A percentile compares a stretch with the other conserved stretches of the same genome.
phyloP scores from a whole-genome alignment of 2,113 vertebrate genomes.

The Sinocyclocheilus grahami region DNA sequence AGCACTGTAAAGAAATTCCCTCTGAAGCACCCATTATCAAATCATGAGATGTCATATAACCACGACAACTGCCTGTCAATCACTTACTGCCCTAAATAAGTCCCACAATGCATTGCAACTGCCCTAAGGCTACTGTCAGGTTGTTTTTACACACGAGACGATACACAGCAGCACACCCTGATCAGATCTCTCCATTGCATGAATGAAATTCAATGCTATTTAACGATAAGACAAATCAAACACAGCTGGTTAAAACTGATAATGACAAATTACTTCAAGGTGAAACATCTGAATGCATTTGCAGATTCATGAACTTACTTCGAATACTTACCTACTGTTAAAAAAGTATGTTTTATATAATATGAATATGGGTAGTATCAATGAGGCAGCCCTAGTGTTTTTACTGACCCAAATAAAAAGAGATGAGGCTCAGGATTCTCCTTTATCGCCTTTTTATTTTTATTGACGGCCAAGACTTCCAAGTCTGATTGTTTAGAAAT shows the following conservation, averaged over 20 bases:
- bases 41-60: not conserved
- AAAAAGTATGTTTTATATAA: no score
- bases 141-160: not conserved
- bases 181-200: not conserved
- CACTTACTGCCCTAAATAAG: not conserved
- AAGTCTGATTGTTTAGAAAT: not conserved
- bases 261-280: not conserved
- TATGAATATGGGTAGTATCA: no score
- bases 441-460: not conserved
- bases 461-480: not conserved
- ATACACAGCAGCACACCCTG: not conserved
- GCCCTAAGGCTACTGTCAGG: not conserved
- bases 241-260: not conserved
- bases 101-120: not conserved
- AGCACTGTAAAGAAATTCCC: not conserved
- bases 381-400: not conserved
- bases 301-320: not conserved
- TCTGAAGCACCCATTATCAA: constrained; percentile 3
- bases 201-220: not conserved
- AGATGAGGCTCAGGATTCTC: not conserved
- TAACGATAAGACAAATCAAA: not conserved
- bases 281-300: not conserved
- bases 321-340: no score
- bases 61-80: constrained; percentile 1
- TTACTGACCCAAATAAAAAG: not conserved